A percentile compares a stretch with the other conserved stretches of the same genome.
These are phyloP conservation scores for Tiaroga cobitis DNA, from an alignment of 2,797 vertebrate species.

Conservation along the genomic window DNA sequence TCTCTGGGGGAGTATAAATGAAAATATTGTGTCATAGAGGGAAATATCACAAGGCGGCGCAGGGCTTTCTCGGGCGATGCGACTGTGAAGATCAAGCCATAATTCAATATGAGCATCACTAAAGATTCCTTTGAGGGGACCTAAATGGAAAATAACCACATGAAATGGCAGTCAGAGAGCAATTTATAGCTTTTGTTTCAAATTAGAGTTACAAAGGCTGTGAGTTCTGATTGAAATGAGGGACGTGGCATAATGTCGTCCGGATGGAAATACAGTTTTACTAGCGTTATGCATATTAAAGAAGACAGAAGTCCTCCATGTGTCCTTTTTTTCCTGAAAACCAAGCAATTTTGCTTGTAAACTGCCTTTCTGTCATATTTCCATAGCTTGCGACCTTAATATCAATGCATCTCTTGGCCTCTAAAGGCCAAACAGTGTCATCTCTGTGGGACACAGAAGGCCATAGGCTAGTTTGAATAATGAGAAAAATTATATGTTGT, in stretches of 20 bases:
- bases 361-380: slow-evolving; percentile 7
- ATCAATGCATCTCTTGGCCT: slow-evolving; percentile 4
- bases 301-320: slow-evolving; percentile 11
- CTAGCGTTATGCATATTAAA: slow-evolving; percentile 28
- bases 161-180: slow-evolving; percentile 38
- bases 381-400: not conserved
- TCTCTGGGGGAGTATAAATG: slow-evolving; percentile 9
- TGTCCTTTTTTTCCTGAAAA: slow-evolving; percentile 34
- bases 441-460: slow-evolving; percentile 29
- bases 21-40: slow-evolving; percentile 7
- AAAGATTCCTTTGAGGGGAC: slow-evolving; percentile 40
- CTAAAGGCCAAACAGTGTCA: slow-evolving; percentile 3
- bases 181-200: slow-evolving; percentile 42
- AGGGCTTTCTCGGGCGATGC: not conserved
- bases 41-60: not conserved
- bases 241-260: not conserved
- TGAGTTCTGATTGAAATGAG: slow-evolving; percentile 8
- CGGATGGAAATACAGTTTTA: slow-evolving; percentile 3
- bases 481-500: slow-evolving; percentile 11
- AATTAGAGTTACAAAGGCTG: slow-evolving; percentile 22
- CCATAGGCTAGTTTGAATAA: slow-evolving; percentile 25
- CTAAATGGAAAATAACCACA: slow-evolving; percentile 43
- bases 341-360: not conserved
- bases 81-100: slow-evolving; percentile 25
- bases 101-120: slow-evolving; percentile 43